These are phyloP conservation scores for Bostrychus sinensis DNA, from an alignment of 2,113 vertebrate genomes.

Conservation along the genomic window DNA sequence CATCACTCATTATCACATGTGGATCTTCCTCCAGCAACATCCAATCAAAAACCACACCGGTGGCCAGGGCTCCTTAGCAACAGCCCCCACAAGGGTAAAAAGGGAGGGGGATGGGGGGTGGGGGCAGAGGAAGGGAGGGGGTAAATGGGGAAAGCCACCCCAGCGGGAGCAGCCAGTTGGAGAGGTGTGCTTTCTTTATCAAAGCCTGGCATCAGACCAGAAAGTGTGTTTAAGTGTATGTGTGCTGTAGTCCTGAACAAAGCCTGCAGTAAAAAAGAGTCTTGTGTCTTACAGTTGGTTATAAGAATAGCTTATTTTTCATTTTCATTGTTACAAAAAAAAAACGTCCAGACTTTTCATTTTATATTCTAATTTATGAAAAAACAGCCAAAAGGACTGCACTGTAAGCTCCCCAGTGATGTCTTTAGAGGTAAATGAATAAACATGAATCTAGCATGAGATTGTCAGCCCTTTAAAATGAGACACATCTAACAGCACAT, in stretches of 20 bases:
- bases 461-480: no score
- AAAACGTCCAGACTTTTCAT: neutral
- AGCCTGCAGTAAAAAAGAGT: neutral
- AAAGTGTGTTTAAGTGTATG: slow-evolving; percentile 27
- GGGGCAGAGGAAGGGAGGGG: slow-evolving; percentile 11
- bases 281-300: neutral
- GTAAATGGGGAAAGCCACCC: slow-evolving; percentile 31
- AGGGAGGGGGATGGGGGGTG: slow-evolving; percentile 35
- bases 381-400: slow-evolving; percentile 18
- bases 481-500: no score
- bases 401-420: slow-evolving; percentile 37
- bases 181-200: slow-evolving; percentile 58
- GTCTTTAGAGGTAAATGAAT: slow-evolving; percentile 32
- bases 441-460: slow-evolving; percentile 23
- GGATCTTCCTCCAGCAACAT: slow-evolving; percentile 30
- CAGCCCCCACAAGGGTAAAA: slow-evolving; percentile 61
- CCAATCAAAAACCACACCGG: slow-evolving; percentile 67
- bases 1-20: slow-evolving; percentile 58
- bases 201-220: slow-evolving; percentile 43
- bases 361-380: slow-evolving; percentile 12
- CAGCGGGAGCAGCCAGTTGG: slow-evolving; percentile 49
- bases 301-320: no score
- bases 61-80: slow-evolving; percentile 79
- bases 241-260: slow-evolving; percentile 11
- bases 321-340: no score